Base-by-base conservation (phyloP, 1,140 invertebrate species). In the Penaeus vannamei region DNA sequence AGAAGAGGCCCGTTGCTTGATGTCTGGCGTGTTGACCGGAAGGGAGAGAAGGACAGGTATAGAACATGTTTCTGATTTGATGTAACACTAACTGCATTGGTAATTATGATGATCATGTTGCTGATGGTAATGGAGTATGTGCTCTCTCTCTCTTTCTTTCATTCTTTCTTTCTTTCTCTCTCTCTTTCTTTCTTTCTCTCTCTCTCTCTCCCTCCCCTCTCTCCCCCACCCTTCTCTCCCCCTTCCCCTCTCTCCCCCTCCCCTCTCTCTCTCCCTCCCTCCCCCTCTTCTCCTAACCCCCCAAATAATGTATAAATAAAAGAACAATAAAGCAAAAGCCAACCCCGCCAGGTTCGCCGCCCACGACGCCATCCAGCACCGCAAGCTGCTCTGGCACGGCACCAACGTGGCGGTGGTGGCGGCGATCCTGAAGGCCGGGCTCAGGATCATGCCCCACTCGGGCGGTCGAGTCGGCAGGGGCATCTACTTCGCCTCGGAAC, bases 401-500 rank as follows among this genome's bases (percentile, higher is more conserved):
- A 94, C 94, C 23, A 93, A 93, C 91, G 93, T 94, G n/a, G 93
- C 94, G 42, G 94, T 94, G 7, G 93, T 94, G 46, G 93, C 93
- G 12, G 94, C 94, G 86, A 94, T 94, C 81, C 92, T 94, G 84
- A 94, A 94, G 84, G 92, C 92, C 84, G 94, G 94, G 17, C 92
- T 94, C 8, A 92, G 94, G 42, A 94, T 94, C 81, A 94, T 94
- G 93, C 94, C 94, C 14, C 94, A 94, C 92, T 93, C 93, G 91
- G 94, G 94, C 12, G 94, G 94, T 0, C 84, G 93, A 22, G 94
- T 94, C 10, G 94, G 94, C 12, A 91, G 91, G 64, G 94, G 94
- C n/a, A 94, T 94, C 79, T 94, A 94, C 91, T 88, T 88, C 76
- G 86, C 86, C 20, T 88, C 86, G 8, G 86, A 88, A 32, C 80